These are phyloP conservation scores for Meloidogyne chitwoodi DNA, from an alignment of 1,140 invertebrate species.

Conservation along the genomic window DNA sequence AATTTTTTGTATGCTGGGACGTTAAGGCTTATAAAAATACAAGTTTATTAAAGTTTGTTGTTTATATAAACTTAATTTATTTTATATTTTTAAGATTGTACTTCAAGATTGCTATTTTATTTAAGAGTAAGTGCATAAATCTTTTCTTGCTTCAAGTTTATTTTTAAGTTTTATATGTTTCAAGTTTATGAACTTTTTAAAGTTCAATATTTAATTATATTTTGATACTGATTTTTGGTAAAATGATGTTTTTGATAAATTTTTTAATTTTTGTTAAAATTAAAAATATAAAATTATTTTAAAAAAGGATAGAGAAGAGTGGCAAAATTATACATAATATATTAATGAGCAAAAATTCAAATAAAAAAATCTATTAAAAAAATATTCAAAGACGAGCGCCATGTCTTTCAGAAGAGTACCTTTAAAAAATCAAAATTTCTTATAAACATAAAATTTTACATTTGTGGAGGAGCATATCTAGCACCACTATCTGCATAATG, in stretches of 20 bases:
- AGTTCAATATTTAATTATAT: too few species aligned
- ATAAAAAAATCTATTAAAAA: neutral
- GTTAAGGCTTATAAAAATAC: neutral
- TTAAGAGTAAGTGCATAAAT: too few species aligned
- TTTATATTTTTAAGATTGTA: too few species aligned
- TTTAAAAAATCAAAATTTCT: neutral
- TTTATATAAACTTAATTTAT: neutral
- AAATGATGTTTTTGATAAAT: too few species aligned
- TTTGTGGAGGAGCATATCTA: conserved; percentile 28
- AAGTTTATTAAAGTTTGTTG: neutral
- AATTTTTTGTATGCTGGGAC: too few species aligned
- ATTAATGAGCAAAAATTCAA: neutral
- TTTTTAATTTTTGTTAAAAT: neutral
- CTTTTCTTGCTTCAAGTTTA: too few species aligned
- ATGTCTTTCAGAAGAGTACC: conserved; percentile 23
- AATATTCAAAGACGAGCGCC: conserved; percentile 6
- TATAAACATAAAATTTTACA: conserved; percentile 7
- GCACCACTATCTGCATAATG: conserved; percentile 22
- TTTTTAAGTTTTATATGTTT: neutral
- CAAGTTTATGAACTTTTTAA: neutral
- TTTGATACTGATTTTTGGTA: too few species aligned
- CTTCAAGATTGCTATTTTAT: too few species aligned
- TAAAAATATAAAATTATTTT: too few species aligned
- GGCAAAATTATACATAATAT: neutral
- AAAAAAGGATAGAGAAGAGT: neutral